Base-by-base conservation (phyloP, 2,888 invertebrate species). In the Melieria picta region DNA sequence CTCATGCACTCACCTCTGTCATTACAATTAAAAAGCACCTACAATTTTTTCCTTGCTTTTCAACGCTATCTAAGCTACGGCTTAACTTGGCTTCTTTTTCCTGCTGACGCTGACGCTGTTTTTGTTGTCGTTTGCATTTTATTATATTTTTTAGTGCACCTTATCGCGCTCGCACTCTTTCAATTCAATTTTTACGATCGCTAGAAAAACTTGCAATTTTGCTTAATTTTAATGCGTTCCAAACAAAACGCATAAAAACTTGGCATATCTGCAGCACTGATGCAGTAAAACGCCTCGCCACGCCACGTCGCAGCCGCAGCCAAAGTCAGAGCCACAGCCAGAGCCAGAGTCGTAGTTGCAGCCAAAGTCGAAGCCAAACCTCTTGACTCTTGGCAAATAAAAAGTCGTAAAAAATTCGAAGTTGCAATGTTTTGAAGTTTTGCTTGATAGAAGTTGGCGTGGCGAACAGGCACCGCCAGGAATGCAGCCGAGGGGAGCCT, bases 221-320 rank as follows among this genome's bases (percentile, higher is more conserved):
- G 82, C 82, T 82, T 81, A 82, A 82, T 82, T 82, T 82, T 82
- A 82, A 82, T 82, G 82, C 81, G 78, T 73, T 74, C 60, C 74
- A 73, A 73, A 74, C 75, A 74, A 72, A 75, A 75, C 74, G 71
- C 76, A 75, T 76, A 76, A 76, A 76, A 76, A 73, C 64, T 74
- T 73, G 69, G 64, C 72, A 65, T 70, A 69, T 71, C 71, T 62
- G 73, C 71, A 66, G 69, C 63, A 74, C 30, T 65, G 61, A 68
- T 62, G 57, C 67, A 67, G 67, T 67, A 60, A 67, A 67, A 67
- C 61, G 67, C 45, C 61, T 52, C 62, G 65, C 80, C 81, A 81
- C 80, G 80, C 80, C 79, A 79, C 77, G 73, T 77, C 74, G 77
- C 75, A 65, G 61, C 56, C 78, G 76, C 69, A 71, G 71, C 73